phyloP scores from a whole-genome alignment of 2,888 invertebrate species.

The Nomada hirtipes region DNA sequence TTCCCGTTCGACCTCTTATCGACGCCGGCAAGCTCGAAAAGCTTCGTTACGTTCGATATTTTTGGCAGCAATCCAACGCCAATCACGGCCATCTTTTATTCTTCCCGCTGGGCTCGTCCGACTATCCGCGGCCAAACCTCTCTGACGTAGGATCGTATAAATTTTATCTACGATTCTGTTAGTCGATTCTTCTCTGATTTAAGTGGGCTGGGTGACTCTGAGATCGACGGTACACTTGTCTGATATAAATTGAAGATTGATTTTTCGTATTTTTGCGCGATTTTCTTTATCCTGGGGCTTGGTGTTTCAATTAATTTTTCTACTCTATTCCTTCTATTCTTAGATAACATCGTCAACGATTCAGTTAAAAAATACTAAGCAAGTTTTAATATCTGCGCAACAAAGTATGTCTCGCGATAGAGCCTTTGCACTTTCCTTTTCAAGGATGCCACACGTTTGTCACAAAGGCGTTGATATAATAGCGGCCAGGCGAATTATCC shows the following conservation, averaged over 20 bases:
- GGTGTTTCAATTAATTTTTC: background rate
- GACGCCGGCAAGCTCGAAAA: constrained; percentile 71
- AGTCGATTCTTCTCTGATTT: background rate
- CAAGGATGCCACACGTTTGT: constrained; percentile 53
- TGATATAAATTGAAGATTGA: no score
- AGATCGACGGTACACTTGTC: background rate
- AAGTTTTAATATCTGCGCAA: background rate
- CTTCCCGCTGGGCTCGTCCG: constrained; percentile 68
- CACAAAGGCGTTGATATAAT: constrained; percentile 55
- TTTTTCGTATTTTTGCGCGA: no score
- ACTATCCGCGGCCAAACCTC: constrained; percentile 22
- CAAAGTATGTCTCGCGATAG: background rate
- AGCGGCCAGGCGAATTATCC: constrained; percentile 71
- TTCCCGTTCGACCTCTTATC: constrained; percentile 55
- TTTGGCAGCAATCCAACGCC: constrained; percentile 78
- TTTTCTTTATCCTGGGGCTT: no score
- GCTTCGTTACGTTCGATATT: constrained; percentile 77
- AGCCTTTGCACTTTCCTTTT: constrained; percentile 30
- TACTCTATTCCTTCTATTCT: background rate
- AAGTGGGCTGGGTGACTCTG: background rate
- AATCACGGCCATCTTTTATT: constrained; percentile 81
- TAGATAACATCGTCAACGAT: no score
- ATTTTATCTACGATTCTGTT: constrained; percentile 18
- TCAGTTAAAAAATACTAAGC: no score
- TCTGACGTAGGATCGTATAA: constrained; percentile 5